Base-by-base conservation (phyloP, 2,888 invertebrate genomes). In the Polydrusus pterygomalis region DNA sequence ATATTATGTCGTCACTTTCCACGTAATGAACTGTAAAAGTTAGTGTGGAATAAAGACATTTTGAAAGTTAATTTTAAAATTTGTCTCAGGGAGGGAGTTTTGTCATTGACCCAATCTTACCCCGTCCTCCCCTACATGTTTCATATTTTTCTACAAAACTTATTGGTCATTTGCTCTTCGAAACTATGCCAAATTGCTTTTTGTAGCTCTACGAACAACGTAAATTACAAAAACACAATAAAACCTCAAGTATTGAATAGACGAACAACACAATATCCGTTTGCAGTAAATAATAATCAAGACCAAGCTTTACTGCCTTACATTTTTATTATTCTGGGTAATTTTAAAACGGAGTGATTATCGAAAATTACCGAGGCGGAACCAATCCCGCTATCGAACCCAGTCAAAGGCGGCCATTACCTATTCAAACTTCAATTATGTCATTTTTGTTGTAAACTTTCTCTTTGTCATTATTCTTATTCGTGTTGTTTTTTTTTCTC, bases 361-460 rank as follows among this genome's bases (percentile, higher is more conserved):
- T 69, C 20, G 15, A 25, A 69, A 69, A 43, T 43, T 58, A 58
- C 30, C 51, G 20, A 17, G 45, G 69, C 69, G 43, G 25, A 40
- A 18, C 56, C 30, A 10, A 58, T 69, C 51, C 54, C 54, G 67
- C 54, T 73, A 56, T 13, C 40, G 13, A 20, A 15, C 40, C 40
- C 60, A 70, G 60, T 69, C 70, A 75, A 70, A 63, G 47, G 45
- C 64, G 45, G 64, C 64, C 64, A 64, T 40, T 64, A 47, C 51
- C 72, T 54, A 47, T 45, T 72, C 47, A 18, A 49, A 40, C 56
- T 34, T 43, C 67, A 70, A 75, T 75, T 75, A 75, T 70, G 67
- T 70, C 70, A 71, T 70, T 75, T 64, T 64, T 64, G 62, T 75
- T 51, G 70, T 43, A 45, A 45, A 75, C 75, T 71, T 75, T 75